phyloP scores from a whole-genome alignment of 2,888 invertebrate species.

The Nezara viridula region DNA sequence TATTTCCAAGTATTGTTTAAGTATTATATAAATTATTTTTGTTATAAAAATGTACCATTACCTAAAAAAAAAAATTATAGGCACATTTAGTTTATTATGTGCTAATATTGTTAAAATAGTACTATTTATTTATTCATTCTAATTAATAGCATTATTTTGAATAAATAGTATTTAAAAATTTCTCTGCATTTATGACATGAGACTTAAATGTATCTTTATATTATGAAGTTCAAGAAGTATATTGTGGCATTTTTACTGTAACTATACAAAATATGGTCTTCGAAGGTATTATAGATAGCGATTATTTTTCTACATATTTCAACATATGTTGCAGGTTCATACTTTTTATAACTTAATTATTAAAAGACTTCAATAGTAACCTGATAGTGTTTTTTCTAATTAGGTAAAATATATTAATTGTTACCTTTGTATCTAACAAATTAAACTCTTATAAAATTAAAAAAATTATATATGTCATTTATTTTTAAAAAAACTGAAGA shows the following conservation, averaged over 20 bases:
- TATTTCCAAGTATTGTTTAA: neutral
- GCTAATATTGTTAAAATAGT: neutral
- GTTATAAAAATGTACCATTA: neutral
- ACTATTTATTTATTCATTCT: neutral
- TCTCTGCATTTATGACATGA: slow-evolving; percentile 6
- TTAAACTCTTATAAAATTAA: slow-evolving; percentile 1
- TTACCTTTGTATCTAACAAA: neutral
- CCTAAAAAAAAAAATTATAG: neutral
- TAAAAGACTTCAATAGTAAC: neutral
- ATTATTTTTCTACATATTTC: slow-evolving; percentile 33
- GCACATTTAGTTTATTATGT: neutral
- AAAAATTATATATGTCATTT: neutral
- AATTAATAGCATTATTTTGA: neutral
- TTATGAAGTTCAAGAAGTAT: neutral
- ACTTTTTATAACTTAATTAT: slow-evolving; percentile 1
- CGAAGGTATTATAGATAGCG: neutral
- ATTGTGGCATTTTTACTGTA: slow-evolving; percentile 17
- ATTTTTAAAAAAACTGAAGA: neutral
- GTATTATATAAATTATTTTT: neutral
- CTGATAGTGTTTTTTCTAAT: slow-evolving; percentile 10
- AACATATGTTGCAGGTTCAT: slow-evolving; percentile 20
- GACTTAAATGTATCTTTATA: slow-evolving; percentile 13
- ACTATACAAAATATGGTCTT: neutral
- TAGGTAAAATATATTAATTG: neutral
- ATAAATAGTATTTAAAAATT: slow-evolving; percentile 11